A percentile compares a stretch with the other conserved stretches of the same genome.
Conservation (phyloP, 2,888 invertebrate genomes). For the Diploptera punctata region DNA sequence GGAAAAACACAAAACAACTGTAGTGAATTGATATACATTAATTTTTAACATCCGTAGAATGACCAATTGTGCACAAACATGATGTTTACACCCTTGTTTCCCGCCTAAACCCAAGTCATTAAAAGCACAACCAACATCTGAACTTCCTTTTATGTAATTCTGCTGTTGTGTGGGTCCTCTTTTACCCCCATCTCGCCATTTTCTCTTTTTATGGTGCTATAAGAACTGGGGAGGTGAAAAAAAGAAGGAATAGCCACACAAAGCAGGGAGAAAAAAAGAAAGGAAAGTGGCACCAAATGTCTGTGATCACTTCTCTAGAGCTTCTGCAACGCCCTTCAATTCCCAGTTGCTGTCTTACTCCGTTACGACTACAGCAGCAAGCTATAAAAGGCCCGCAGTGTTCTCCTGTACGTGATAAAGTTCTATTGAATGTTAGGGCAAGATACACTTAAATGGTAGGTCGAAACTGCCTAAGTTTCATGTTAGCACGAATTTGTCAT, state of each 20-base stretch:
- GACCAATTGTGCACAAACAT: background rate
- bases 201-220: constrained; percentile 18
- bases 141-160: constrained; percentile 22
- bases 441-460: no score
- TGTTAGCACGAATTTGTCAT: no score
- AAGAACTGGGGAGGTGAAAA: constrained; percentile 12
- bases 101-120: background rate
- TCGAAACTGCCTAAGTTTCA: no score
- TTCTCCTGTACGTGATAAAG: constrained; percentile 20
- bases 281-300: constrained; percentile 24
- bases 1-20: no score
- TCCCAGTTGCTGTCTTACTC: constrained; percentile 3
- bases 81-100: background rate
- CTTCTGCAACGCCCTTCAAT: constrained; percentile 4
- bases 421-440: constrained; percentile 20
- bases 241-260: constrained; percentile 1
- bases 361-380: constrained; percentile 21
- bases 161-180: background rate
- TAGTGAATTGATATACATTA: background rate
- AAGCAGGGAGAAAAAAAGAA: background rate
- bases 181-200: background rate
- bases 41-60: background rate
- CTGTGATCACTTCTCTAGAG: constrained; percentile 26
- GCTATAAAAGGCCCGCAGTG: background rate
- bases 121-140: constrained; percentile 10